These are phyloP conservation scores for Nansenia antarctica DNA, from an alignment of 2,113 vertebrate genomes.

Conservation along the genomic window DNA sequence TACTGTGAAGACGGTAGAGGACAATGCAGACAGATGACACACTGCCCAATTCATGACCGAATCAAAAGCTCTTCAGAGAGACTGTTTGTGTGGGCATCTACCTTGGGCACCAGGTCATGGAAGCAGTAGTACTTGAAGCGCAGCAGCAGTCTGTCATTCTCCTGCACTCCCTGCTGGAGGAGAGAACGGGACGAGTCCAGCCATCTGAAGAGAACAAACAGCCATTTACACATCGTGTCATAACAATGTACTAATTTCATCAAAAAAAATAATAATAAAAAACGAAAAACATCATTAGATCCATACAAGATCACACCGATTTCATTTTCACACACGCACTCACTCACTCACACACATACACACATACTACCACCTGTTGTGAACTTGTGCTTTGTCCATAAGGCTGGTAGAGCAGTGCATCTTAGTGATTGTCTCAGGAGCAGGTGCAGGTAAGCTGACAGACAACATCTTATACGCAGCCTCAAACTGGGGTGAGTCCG, in stretches of 20 bases:
- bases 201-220: slow-evolving; percentile 64
- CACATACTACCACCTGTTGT: slow-evolving; percentile 67
- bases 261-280: too few species aligned
- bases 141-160: slow-evolving; percentile 69
- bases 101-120: slow-evolving; percentile 77
- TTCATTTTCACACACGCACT: not conserved
- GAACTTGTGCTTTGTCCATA: slow-evolving; percentile 74
- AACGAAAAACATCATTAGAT: slow-evolving; percentile 6
- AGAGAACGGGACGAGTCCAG: slow-evolving; percentile 77
- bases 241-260: too few species aligned
- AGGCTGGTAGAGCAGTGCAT: slow-evolving; percentile 63
- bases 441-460: slow-evolving; percentile 58
- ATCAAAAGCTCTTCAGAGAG: not conserved
- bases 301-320: not conserved
- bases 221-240: too few species aligned
- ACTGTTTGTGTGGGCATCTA: slow-evolving; percentile 27
- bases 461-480: slow-evolving; percentile 75
- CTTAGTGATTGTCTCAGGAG: slow-evolving; percentile 69
- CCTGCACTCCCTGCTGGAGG: slow-evolving; percentile 75
- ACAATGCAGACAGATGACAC: not conserved
- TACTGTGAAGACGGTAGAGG: slow-evolving; percentile 40
- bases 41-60: not conserved
- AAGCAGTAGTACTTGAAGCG: slow-evolving; percentile 81
- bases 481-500: slow-evolving; percentile 63
- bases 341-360: too few species aligned